phyloP scores from a whole-genome alignment of 2,888 invertebrate genomes.

The Drosophila subquinaria region DNA sequence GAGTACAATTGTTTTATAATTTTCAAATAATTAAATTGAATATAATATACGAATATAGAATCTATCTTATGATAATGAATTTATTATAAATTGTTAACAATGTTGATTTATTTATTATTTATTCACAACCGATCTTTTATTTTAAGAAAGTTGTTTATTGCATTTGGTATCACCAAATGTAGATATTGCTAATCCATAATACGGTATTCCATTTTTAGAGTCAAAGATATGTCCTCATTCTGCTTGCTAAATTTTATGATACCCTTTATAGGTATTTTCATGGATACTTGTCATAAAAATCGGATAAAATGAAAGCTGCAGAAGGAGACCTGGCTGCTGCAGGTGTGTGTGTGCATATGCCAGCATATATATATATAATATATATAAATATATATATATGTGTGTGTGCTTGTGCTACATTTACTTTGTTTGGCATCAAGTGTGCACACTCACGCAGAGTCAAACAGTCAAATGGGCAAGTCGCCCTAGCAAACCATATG shows the following conservation, averaged over 20 bases:
- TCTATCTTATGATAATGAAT: too few species aligned
- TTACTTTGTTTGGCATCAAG: conserved; percentile 75
- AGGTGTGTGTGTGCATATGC: conserved; percentile 43
- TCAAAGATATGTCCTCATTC: conserved; percentile 1
- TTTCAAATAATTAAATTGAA: too few species aligned
- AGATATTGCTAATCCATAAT: conserved; percentile 5
- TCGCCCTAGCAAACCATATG: conserved; percentile 34
- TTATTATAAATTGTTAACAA: too few species aligned
- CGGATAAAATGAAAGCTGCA: conserved; percentile 33
- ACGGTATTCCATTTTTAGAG: neutral
- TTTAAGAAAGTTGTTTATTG: neutral
- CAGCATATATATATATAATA: conserved; percentile 12
- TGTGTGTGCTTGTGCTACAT: conserved; percentile 65
- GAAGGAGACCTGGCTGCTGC: conserved; percentile 52
- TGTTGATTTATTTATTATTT: too few species aligned
- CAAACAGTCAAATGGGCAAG: conserved; percentile 55
- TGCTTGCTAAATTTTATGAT: conserved; percentile 46
- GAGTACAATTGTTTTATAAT: too few species aligned
- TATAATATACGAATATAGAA: too few species aligned
- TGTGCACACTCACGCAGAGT: conserved; percentile 61
- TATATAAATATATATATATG: conserved; percentile 4
- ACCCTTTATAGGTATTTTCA: conserved; percentile 37
- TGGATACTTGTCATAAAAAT: conserved; percentile 31
- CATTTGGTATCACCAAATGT: neutral
- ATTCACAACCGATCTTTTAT: neutral